Percentiles rank a stretch among this genome's conserved stretches.
Evolutionary conservation across 2,113 vertebrate genomes (phyloP).

Genomic region (Grammomys dolichurus): DNA sequence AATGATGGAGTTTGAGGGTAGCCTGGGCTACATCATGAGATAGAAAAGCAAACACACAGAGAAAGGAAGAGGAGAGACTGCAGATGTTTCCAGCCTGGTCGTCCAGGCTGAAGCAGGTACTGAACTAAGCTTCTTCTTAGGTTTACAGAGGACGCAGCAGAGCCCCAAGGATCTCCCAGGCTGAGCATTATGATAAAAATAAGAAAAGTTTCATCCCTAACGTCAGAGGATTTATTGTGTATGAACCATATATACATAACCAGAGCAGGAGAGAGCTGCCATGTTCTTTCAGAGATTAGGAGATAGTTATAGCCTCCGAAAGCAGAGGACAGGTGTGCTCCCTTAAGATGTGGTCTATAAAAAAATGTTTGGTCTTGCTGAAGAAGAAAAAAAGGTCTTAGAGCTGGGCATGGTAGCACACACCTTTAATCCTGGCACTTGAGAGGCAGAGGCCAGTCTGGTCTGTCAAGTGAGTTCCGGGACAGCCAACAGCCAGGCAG

Average conservation of each 20-base stretch:
- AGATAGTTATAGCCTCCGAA: not conserved
- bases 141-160: not conserved
- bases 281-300: not conserved
- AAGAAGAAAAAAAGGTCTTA: not conserved
- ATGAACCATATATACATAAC: not conserved
- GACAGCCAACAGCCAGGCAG: not conserved
- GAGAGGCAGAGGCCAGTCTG: not conserved
- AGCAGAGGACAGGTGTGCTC: not conserved
- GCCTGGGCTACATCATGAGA: not conserved
- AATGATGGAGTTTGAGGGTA: not conserved
- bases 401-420: not conserved
- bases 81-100: not conserved
- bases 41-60: not conserved
- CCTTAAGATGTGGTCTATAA: not conserved
- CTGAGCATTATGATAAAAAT: not conserved
- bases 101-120: not conserved
- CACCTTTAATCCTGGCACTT: not conserved
- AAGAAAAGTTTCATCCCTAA: not conserved
- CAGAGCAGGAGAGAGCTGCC: not conserved
- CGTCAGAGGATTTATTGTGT: not conserved
- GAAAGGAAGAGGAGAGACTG: not conserved
- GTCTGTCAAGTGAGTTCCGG: not conserved
- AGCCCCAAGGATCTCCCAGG: not conserved
- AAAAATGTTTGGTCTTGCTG: not conserved
- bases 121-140: not conserved